Conservation (phyloP, 2,113 vertebrate species). For the Sitta europaea region DNA sequence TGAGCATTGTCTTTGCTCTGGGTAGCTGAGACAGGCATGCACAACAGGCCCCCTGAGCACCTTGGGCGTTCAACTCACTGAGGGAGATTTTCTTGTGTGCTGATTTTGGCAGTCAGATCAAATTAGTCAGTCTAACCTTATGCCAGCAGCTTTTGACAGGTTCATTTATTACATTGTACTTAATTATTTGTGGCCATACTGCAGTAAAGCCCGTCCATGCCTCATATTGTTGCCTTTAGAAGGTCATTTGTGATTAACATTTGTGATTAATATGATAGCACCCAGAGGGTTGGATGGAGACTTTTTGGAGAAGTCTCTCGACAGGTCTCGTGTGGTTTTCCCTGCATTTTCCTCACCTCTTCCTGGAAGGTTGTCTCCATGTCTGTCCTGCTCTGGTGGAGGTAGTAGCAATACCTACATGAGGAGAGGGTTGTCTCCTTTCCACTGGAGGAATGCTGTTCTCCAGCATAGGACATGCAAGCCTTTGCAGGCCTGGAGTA, state of each 20-base stretch:
- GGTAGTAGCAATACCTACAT: neutral
- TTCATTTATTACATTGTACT: neutral
- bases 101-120: neutral
- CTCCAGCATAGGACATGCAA: accelerated
- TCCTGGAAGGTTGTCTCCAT: neutral
- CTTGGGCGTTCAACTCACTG: neutral
- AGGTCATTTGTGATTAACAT: neutral
- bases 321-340: neutral
- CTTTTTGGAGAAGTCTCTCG: neutral
- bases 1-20: neutral
- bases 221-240: neutral
- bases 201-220: neutral
- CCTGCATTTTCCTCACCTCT: neutral
- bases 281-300: neutral
- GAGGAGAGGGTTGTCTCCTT: neutral
- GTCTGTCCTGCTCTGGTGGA: neutral
- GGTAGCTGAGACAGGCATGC: neutral
- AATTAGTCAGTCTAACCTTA: neutral
- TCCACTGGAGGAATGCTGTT: neutral
- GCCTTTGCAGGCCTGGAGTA: neutral
- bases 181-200: conserved; percentile 7
- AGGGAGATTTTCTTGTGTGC: neutral
- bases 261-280: neutral
- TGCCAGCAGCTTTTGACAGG: neutral
- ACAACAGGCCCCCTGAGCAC: neutral